Evolutionary conservation across 2,797 vertebrate genomes (phyloP), one percentile per base, ranked within the genome.

Genomic region (Streptopelia turtur): DNA sequence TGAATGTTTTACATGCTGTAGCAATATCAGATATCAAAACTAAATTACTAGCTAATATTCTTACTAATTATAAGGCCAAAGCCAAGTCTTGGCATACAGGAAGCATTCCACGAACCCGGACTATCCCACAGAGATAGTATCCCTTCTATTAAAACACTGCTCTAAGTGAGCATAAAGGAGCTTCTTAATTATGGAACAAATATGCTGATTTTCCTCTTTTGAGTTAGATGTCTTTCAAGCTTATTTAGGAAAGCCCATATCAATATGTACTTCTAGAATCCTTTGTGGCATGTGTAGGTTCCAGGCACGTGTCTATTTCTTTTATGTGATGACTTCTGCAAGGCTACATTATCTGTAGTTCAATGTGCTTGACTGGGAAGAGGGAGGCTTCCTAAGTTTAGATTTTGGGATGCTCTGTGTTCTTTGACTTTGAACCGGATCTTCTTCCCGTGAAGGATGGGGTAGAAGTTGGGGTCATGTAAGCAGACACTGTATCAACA

Each of bases 391-490:
- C 66, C 60, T 50, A 39, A 76, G 35, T 90, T 95, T 83, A 92
- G 56, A 30, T 75, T 87, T 86, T 53, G 61, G 68, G 92, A 77
- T 94, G 31, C 63, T 93, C 16, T 82, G 66, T 90, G 75, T 80
- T 91, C 74, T 88, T 82, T 93, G 88, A 85, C 94, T 96, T 94
- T 92, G 95, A 97, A 84, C 87, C 81, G 94, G 18, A 76, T 83
- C 47, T 74, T 93, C 76, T 72, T 87, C 53, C 63, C 50, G 61
- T 95, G 69, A 89, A 88, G 84, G 87, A 78, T 33, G 43, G 37
- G 55, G 80, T 72, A 91, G 79, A 92, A 79, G 93, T 65, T 77
- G 60, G 41, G 91, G 91, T 94, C 81, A 37, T 86, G 88, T 95
- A 95, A 96, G 72, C 78, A 83, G 91, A 95, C 78, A 88, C 79